phyloP scores from a whole-genome alignment of 2,113 vertebrate species.

The Pterophyllum scalare region DNA sequence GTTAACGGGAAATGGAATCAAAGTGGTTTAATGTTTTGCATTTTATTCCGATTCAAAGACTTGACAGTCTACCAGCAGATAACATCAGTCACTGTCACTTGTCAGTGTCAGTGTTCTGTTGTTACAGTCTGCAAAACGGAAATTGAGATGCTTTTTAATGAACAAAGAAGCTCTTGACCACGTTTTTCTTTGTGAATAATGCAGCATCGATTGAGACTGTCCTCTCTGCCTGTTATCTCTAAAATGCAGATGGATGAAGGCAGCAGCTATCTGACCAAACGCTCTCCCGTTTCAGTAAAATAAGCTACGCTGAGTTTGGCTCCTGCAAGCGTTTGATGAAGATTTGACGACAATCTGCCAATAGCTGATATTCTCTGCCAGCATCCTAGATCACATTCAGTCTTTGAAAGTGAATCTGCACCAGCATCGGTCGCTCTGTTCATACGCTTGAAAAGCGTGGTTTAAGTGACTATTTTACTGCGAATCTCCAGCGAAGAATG shows the following conservation, averaged over 20 bases:
- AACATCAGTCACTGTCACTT: neutral
- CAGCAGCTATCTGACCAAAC: slow-evolving; percentile 4
- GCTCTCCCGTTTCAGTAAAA: slow-evolving; percentile 3
- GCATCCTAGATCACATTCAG: slow-evolving; percentile 1
- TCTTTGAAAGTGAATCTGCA: neutral
- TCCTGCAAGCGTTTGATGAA: neutral
- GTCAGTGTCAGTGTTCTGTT: neutral
- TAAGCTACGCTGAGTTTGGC: neutral
- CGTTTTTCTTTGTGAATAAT: neutral
- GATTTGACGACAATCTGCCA: slow-evolving; percentile 21
- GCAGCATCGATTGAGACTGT: neutral
- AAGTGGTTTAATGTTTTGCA: neutral
- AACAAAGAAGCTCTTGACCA: neutral
- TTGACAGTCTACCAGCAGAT: neutral
- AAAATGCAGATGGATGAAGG: slow-evolving; percentile 27
- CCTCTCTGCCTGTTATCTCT: slow-evolving; percentile 10
- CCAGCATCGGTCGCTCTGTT: neutral
- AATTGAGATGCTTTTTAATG: neutral
- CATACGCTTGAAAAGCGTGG: neutral
- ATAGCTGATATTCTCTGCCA: slow-evolving; percentile 15
- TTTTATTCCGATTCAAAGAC: neutral
- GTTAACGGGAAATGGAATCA: neutral
- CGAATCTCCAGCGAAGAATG: neutral
- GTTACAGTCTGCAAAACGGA: neutral
- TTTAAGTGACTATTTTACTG: neutral